A percentile compares a stretch with the other conserved stretches of the same genome.
Conservation (phyloP, 2,888 invertebrate species). For the Andrena praecox region DNA sequence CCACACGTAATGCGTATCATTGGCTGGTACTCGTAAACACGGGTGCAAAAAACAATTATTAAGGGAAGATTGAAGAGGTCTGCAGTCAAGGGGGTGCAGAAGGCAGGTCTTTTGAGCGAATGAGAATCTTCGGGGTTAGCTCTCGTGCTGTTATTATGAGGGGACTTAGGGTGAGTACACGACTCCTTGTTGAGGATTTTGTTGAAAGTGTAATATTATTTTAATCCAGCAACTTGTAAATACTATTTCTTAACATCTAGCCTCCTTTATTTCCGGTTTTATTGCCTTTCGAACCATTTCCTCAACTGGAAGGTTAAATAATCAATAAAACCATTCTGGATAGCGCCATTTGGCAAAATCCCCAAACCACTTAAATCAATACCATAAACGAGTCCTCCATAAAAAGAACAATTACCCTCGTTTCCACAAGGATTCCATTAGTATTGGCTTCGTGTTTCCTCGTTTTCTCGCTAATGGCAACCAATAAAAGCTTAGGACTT, state of each 20-base stretch:
- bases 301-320: neutral
- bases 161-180: constrained; percentile 21
- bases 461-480: neutral
- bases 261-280: neutral
- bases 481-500: neutral
- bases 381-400: too few relatives aligned
- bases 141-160: constrained; percentile 28
- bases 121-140: constrained; percentile 41
- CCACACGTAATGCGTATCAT: constrained; percentile 76
- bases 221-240: constrained; percentile 19
- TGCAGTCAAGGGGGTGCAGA: constrained; percentile 45
- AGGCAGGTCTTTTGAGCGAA: constrained; percentile 45
- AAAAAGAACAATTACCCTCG: neutral
- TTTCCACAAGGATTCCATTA: neutral
- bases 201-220: constrained; percentile 19
- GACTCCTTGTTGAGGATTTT: constrained; percentile 9
- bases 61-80: constrained; percentile 66
- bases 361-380: too few relatives aligned
- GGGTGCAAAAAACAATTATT: constrained; percentile 70
- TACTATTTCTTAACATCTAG: constrained; percentile 20
- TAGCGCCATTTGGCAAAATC: too few relatives aligned
- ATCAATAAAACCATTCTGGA: too few relatives aligned
- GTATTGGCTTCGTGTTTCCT: neutral
- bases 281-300: too few relatives aligned
- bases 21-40: constrained; percentile 69